Evolutionary conservation across 2,888 invertebrate genomes (phyloP).

Genomic region (Cephus sareptanus): DNA sequence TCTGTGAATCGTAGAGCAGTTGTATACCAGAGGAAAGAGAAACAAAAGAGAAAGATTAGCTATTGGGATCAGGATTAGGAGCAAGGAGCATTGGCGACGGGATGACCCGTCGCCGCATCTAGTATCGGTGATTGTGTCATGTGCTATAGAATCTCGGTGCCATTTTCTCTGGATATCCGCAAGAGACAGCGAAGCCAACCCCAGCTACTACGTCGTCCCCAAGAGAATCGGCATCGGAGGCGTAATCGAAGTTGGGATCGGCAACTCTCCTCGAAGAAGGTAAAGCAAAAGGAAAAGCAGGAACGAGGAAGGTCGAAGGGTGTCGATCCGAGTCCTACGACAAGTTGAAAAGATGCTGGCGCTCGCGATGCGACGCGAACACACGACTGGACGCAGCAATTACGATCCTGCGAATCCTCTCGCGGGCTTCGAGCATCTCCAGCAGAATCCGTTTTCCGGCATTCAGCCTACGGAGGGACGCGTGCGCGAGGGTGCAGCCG

Average conservation of each 20-base stretch:
- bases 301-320: not conserved
- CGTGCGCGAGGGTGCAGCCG: constrained; percentile 37
- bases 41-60: not conserved
- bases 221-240: not conserved
- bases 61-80: not conserved
- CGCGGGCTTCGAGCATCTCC: constrained; percentile 63
- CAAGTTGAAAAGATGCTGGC: constrained; percentile 63
- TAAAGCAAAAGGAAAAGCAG: constrained; percentile 26
- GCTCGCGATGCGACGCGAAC: constrained; percentile 65
- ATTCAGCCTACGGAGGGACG: constrained; percentile 50
- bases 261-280: constrained; percentile 21
- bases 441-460: constrained; percentile 55
- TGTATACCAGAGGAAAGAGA: not conserved
- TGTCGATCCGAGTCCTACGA: constrained; percentile 12
- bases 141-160: constrained; percentile 9
- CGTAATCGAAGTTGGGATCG: not conserved
- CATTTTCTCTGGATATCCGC: constrained; percentile 24
- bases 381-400: constrained; percentile 61
- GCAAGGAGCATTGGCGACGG: not conserved
- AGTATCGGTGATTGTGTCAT: constrained; percentile 10
- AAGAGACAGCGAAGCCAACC: constrained; percentile 6
- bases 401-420: constrained; percentile 60
- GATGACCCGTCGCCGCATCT: not conserved
- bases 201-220: not conserved
- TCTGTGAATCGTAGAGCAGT: not conserved